phyloP scores from a whole-genome alignment of 92 coral and sea anemone species.

The Actinostola sp. region DNA sequence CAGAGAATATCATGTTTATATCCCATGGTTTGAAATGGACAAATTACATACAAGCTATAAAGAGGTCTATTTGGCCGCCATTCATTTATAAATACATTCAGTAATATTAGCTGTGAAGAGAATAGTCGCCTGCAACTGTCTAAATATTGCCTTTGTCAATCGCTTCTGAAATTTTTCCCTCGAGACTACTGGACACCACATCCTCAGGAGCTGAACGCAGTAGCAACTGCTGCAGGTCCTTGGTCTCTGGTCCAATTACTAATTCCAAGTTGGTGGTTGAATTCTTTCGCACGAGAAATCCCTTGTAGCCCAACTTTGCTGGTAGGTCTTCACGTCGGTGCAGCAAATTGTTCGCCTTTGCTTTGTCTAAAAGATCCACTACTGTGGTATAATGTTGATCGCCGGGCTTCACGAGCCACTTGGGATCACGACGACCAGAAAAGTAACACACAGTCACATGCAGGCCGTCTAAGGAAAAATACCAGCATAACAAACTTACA shows the following conservation, averaged over 20 bases:
- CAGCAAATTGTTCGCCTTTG: not conserved
- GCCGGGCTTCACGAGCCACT: slow-evolving; percentile 19
- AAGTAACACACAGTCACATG: slow-evolving; percentile 13
- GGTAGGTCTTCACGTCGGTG: slow-evolving; percentile 17
- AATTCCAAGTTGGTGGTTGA: not conserved
- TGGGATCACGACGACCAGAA: slow-evolving; percentile 50
- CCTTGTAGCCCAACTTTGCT: slow-evolving; percentile 36
- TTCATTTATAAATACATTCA: too few relatives aligned
- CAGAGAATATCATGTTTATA: too few relatives aligned
- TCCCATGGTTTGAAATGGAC: too few relatives aligned
- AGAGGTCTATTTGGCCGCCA: too few relatives aligned
- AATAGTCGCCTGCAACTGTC: too few relatives aligned
- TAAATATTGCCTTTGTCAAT: not conserved
- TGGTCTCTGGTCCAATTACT: slow-evolving; percentile 13
- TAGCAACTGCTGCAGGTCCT: slow-evolving; percentile 11
- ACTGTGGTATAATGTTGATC: slow-evolving; percentile 24
- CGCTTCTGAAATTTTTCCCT: not conserved
- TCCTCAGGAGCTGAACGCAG: slow-evolving; percentile 14
- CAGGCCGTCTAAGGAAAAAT: slow-evolving; percentile 1
- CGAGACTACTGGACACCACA: not conserved
- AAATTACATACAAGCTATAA: too few relatives aligned
- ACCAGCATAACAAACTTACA: too few relatives aligned
- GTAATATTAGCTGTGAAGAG: too few relatives aligned
- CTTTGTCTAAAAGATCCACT: slow-evolving; percentile 2
- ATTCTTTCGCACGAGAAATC: slow-evolving; percentile 12